Evolutionary conservation across 2,113 vertebrate species (phyloP).

Genomic region (Mirza zaza): DNA sequence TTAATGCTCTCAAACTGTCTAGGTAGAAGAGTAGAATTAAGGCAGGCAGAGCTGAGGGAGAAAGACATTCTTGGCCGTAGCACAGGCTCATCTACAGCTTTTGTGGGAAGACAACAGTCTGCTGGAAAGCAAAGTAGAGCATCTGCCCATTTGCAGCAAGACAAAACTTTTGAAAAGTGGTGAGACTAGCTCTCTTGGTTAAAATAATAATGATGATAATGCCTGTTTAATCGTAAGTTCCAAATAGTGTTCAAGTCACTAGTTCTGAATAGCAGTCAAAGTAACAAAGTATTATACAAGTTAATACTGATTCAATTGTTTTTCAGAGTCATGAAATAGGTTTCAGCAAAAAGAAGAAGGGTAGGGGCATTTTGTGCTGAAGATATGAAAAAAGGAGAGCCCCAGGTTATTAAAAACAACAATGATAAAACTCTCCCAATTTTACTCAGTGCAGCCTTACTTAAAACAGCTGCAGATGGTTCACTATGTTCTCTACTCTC

Average conservation of each 20-base stretch:
- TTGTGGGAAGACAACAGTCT: not conserved
- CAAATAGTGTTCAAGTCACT: not conserved
- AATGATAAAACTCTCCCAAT: not conserved
- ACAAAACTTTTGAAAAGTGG: not conserved
- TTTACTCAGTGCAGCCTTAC: not conserved
- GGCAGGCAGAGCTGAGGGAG: not conserved
- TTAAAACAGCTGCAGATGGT: not conserved
- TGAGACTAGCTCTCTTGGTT: not conserved
- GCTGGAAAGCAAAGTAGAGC: not conserved
- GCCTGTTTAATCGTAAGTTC: not conserved
- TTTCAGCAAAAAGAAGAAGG: not conserved
- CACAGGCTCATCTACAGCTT: not conserved
- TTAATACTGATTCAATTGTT: not conserved
- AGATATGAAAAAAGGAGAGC: not conserved
- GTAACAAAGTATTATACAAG: not conserved
- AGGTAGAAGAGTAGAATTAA: not conserved
- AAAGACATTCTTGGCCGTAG: not conserved
- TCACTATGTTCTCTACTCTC: not conserved
- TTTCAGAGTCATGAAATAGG: not conserved
- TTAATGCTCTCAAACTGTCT: not conserved
- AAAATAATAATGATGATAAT: not conserved
- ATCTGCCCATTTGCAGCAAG: not conserved
- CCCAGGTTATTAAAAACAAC: not conserved
- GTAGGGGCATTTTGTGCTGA: not conserved
- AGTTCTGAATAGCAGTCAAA: conserved; percentile 4